Conservation (phyloP, 2,113 vertebrate species). For the Antechinus stuartii region DNA sequence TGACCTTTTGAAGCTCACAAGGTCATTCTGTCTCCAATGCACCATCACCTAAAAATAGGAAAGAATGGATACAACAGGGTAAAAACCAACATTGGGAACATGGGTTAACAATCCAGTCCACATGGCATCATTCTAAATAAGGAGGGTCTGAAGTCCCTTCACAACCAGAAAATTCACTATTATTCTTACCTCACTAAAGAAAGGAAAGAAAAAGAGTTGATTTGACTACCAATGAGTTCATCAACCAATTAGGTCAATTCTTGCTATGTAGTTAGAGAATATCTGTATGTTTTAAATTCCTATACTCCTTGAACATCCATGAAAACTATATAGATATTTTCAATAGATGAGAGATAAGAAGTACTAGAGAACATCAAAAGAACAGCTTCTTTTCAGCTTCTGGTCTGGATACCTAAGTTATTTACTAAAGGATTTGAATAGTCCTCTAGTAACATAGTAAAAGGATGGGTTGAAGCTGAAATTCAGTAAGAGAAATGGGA, state of each 20-base stretch:
- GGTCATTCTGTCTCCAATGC: background rate
- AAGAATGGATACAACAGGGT: background rate
- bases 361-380: background rate
- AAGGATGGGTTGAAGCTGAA: background rate
- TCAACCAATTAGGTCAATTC: background rate
- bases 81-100: background rate
- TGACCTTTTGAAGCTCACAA: background rate
- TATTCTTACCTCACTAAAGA: background rate
- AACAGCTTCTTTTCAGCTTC: background rate
- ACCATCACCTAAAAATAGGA: background rate
- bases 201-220: background rate
- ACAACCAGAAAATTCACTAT: background rate
- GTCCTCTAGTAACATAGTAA: background rate
- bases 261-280: background rate
- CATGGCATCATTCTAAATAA: background rate
- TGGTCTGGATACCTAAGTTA: background rate
- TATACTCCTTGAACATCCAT: background rate
- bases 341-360: background rate
- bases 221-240: background rate
- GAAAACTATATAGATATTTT: background rate
- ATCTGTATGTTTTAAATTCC: background rate
- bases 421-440: background rate
- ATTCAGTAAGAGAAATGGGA: background rate
- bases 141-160: background rate
- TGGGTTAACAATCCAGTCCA: background rate